Evolutionary conservation across 2,113 vertebrate genomes (phyloP).

Genomic region (rat (Rattus norvegicus)): GRCr8 NC_086027.1:87784001-87784500

Average conservation of each 20-base stretch:
- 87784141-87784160: neutral
- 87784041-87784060: slow-evolving; percentile 1
- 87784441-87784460: slow-evolving; percentile 8
- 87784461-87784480: neutral
- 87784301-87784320: neutral
- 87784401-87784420: neutral
- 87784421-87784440: neutral
- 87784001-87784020: neutral
- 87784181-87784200: neutral
- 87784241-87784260: slow-evolving; percentile 21
- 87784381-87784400: neutral
- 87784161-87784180: neutral
- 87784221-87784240: neutral
- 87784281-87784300: neutral
- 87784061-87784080: neutral
- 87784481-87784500: neutral
- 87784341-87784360: neutral
- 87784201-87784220: neutral
- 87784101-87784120: neutral
- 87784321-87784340: neutral
- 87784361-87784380: neutral
- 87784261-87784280: slow-evolving; percentile 3
- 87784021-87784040: neutral
- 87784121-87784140: neutral
- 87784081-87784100: neutral